Evolutionary conservation across 2,797 vertebrate species (phyloP).

Genomic region (Falco columbarius): DNA sequence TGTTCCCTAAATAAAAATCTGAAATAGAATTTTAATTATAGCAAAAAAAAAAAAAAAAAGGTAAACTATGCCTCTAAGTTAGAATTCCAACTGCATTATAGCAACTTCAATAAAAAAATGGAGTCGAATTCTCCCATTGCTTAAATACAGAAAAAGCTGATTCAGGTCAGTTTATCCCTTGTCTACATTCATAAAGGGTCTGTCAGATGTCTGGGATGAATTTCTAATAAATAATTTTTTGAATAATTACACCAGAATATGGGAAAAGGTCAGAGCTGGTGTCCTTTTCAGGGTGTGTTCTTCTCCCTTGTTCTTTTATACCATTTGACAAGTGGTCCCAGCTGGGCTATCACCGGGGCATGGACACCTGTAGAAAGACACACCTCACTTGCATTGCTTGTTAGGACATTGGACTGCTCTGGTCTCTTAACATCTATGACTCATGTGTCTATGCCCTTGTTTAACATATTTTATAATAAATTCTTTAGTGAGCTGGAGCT

Average conservation of each 20-base stretch:
- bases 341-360: not conserved
- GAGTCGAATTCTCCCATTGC: not conserved
- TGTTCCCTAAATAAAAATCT: not conserved
- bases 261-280: not conserved
- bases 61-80: not conserved
- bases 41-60: not conserved
- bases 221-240: not conserved
- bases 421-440: not conserved
- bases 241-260: not conserved
- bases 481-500: not conserved
- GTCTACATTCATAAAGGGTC: not conserved
- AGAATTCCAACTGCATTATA: not conserved
- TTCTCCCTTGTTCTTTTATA: not conserved
- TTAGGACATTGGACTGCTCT: not conserved
- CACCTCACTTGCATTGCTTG: not conserved
- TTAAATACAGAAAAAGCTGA: not conserved
- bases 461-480: conserved; percentile 42
- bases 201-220: not conserved
- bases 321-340: not conserved
- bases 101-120: not conserved
- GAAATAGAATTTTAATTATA: not conserved
- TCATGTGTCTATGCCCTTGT: not conserved
- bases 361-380: not conserved
- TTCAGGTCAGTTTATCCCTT: not conserved
- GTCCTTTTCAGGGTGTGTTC: not conserved